phyloP scores from a whole-genome alignment of 2,888 invertebrate species.

The Mythimna lalbum region DNA sequence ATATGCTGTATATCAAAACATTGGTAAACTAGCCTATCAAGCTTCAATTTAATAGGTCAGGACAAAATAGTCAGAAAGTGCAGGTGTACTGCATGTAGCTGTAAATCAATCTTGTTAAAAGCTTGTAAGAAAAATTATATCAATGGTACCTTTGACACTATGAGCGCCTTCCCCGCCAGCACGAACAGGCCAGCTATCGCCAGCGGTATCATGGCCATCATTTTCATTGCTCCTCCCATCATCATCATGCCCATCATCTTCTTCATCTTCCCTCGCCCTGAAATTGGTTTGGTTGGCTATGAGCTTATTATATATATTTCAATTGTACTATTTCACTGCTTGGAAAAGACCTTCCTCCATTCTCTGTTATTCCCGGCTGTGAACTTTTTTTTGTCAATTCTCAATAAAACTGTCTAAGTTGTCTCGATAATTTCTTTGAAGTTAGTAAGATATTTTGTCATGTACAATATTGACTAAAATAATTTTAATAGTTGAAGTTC shows the following conservation, averaged over 20 bases:
- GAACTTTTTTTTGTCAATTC: too few relatives aligned
- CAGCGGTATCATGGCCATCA: slow-evolving; percentile 95
- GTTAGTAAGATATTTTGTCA: neutral
- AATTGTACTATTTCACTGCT: too few relatives aligned
- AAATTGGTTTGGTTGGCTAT: slow-evolving; percentile 67
- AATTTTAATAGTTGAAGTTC: neutral
- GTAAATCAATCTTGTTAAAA: neutral
- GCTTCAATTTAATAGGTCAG: neutral
- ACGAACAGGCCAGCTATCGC: slow-evolving; percentile 95
- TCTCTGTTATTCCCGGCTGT: too few relatives aligned
- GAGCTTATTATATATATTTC: slow-evolving; percentile 15
- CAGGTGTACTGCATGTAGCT: too few relatives aligned
- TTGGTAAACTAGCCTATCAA: too few relatives aligned
- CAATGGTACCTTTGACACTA: slow-evolving; percentile 91
- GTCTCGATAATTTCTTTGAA: too few relatives aligned
- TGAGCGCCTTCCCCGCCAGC: slow-evolving; percentile 96
- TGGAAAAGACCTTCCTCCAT: too few relatives aligned
- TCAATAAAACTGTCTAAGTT: too few relatives aligned
- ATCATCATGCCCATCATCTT: slow-evolving; percentile 98
- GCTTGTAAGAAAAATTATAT: slow-evolving; percentile 1
- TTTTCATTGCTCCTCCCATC: slow-evolving; percentile 96
- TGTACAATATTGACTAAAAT: neutral
- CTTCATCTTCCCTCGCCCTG: slow-evolving; percentile 96
- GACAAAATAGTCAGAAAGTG: neutral
- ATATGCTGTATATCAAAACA: too few relatives aligned